Evolutionary conservation across 2,797 vertebrate genomes (phyloP).

Genomic region (Huso huso): DNA sequence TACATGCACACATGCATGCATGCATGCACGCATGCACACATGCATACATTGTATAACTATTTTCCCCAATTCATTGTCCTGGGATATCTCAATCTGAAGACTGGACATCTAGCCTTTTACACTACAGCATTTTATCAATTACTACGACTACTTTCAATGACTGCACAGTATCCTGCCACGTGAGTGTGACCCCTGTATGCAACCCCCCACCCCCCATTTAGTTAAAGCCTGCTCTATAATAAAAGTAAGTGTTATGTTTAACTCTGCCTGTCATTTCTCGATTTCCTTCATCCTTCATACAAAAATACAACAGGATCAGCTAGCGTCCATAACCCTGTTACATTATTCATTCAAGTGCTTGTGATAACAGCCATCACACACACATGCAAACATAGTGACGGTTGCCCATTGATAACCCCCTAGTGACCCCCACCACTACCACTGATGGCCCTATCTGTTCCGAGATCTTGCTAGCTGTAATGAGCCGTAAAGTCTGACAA

Average conservation of each 20-base stretch:
- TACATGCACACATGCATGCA: background rate
- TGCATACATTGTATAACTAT: background rate
- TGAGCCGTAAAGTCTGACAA: slow-evolving; percentile 22
- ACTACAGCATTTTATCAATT: no score
- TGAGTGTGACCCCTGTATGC: no score
- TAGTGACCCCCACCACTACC: background rate
- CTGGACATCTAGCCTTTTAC: no score
- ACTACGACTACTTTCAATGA: no score
- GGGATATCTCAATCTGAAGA: no score
- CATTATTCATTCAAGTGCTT: slow-evolving; percentile 14
- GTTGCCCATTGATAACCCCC: slow-evolving; percentile 4
- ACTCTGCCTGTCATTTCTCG: background rate
- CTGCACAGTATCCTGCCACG: no score
- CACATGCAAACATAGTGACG: background rate
- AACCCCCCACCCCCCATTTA: no score
- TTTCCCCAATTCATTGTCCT: no score
- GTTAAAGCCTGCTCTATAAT: no score
- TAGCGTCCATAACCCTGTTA: background rate
- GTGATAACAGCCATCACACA: slow-evolving; percentile 11
- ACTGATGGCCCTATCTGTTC: slow-evolving; percentile 14
- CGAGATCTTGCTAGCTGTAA: slow-evolving; percentile 13
- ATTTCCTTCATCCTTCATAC: background rate
- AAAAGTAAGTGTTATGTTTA: background rate
- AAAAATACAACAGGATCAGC: background rate
- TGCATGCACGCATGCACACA: background rate